phyloP scores from a whole-genome alignment of 2,113 vertebrate genomes.

The Nestor notabilis region DNA sequence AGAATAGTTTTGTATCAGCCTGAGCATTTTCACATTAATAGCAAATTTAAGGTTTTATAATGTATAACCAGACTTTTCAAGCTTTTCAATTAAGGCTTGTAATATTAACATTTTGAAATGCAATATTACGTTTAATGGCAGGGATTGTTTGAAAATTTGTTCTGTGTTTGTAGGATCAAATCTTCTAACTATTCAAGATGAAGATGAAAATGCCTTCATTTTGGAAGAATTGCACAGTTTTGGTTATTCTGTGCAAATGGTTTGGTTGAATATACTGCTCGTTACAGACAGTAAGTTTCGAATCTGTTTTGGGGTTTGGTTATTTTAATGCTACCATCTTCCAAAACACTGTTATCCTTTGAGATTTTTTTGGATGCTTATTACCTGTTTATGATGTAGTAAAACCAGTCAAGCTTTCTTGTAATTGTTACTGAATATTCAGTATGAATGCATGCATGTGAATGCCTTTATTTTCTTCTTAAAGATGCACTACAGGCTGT shows the following conservation, averaged over 20 bases:
- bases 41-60: not conserved
- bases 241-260: slow-evolving; percentile 76
- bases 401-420: not conserved
- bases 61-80: not conserved
- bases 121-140: not conserved
- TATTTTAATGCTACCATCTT: not conserved
- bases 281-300: slow-evolving; percentile 81
- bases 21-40: not conserved
- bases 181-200: slow-evolving; percentile 86
- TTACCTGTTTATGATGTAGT: not conserved
- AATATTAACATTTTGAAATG: not conserved
- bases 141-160: not conserved
- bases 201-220: slow-evolving; percentile 87
- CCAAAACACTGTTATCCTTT: not conserved
- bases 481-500: not conserved
- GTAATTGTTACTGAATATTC: not conserved
- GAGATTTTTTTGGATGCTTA: not conserved
- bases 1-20: not conserved
- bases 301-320: not conserved
- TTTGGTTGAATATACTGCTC: slow-evolving; percentile 88
- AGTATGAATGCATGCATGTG: not conserved
- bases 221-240: slow-evolving; percentile 82
- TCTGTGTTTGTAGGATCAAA: slow-evolving; percentile 76
- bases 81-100: not conserved
- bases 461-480: not conserved